Evolutionary conservation across 2,888 invertebrate genomes (phyloP).

Genomic region (Nymphalis polychloros): DNA sequence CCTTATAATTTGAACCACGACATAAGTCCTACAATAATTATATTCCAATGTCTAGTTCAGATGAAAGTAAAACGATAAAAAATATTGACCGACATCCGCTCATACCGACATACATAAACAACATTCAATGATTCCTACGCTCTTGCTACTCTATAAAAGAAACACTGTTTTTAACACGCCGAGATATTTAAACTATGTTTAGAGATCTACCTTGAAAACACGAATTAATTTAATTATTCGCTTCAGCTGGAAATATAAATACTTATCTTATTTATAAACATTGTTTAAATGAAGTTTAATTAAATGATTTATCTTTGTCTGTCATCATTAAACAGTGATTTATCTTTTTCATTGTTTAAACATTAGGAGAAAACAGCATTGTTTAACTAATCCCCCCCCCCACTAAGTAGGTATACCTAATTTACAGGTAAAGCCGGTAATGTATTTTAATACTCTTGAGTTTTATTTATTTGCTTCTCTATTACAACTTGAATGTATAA

Average conservation of each 20-base stretch:
- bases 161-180: constrained; percentile 2
- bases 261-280: background rate
- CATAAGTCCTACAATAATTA: constrained; percentile 55
- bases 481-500: too few relatives aligned
- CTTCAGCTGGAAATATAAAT: background rate
- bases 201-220: background rate
- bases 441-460: too few relatives aligned
- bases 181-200: constrained; percentile 8
- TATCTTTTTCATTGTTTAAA: too few relatives aligned
- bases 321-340: too few relatives aligned
- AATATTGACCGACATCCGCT: constrained; percentile 16
- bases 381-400: too few relatives aligned
- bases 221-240: background rate
- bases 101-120: constrained; percentile 42
- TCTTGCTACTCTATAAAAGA: constrained; percentile 15
- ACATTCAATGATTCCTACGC: constrained; percentile 15
- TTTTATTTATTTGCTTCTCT: too few relatives aligned
- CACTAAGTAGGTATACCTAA: too few relatives aligned
- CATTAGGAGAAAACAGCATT: too few relatives aligned
- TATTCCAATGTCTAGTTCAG: constrained; percentile 75
- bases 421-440: too few relatives aligned
- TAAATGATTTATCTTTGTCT: too few relatives aligned
- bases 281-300: too few relatives aligned
- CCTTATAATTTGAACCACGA: constrained; percentile 48
- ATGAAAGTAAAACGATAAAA: constrained; percentile 43